Evolutionary conservation across 2,888 invertebrate genomes (phyloP), one percentile per base, ranked within the genome.

Genomic region (Troides aeacus): DNA sequence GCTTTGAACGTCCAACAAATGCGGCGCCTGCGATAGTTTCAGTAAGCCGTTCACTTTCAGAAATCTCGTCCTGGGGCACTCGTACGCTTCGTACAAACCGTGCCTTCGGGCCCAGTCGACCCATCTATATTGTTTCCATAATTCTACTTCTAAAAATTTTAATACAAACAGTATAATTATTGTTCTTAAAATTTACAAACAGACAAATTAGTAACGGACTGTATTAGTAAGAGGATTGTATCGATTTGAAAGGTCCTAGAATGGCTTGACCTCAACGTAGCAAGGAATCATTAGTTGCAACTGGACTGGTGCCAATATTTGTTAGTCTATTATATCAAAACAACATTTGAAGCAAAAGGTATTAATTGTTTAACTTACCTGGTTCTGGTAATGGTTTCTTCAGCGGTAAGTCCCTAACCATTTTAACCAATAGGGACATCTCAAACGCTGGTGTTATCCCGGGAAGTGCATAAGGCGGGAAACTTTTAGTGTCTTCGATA

Each of bases 81-180:
- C 89, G 72, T 86, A 92, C 0, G 81, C 86, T 4, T 85, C 87
- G 64, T 91, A 91, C 0, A 92, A 75, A 0, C 92, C 90, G 39
- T 90, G 92, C 0, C 70, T 23, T 0, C 82, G 83, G 0, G 92
- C 91, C 92, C 92, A 92, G 72, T 90, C 87, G 0, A 92, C 79
- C 92, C 92, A 92, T 0, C 92, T 85, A 64, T 86, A 86, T 6
- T 83, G 80, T 66, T 92, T 92, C 92, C 92, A 92, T 3, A 81
- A 68, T 0, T 87, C 79, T 2, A 92, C 85, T 1, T 90, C 92
- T 92, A 75, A 4, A 76, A 75, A 56, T 21, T n/a, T 7, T 17
- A 1, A 46, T 46, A 2, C 12, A 12, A 4, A 15, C 17, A 12
- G 2, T 46, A 10, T 3, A 46, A 46, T 46, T 15, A 42, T 15